Conservation (phyloP, 1,140 invertebrate species). For the Tetranychus urticae region DNA sequence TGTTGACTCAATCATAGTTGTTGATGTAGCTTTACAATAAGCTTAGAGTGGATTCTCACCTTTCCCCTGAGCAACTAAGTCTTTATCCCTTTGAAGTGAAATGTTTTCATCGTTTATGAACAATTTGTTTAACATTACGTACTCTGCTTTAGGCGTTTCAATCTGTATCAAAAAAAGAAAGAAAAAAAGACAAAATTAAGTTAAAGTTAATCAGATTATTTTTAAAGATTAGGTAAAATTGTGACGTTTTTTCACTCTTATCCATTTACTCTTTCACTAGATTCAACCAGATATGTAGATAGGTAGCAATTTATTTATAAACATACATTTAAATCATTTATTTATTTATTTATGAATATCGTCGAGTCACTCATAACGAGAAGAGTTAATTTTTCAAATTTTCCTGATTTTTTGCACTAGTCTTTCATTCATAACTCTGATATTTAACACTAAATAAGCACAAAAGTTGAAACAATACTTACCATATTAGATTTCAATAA, state of each 20-base stretch:
- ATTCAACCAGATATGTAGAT: background rate
- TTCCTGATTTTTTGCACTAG: too few species aligned
- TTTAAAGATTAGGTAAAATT: background rate
- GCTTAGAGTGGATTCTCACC: constrained; percentile 9
- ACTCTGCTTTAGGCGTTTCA: constrained; percentile 37
- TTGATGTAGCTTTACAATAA: background rate
- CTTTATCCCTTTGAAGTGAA: constrained; percentile 28
- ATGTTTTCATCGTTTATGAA: constrained; percentile 39
- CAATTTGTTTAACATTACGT: constrained; percentile 43
- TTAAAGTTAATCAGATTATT: too few species aligned
- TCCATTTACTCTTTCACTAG: background rate
- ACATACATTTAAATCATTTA: background rate
- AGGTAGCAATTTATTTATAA: background rate
- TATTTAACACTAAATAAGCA: background rate
- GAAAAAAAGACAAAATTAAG: background rate
- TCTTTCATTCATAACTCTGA: background rate
- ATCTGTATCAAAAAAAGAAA: constrained; percentile 23
- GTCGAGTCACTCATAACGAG: too few species aligned
- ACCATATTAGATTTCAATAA: constrained; percentile 64
- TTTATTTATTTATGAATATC: too few species aligned
- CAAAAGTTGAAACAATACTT: constrained; percentile 16
- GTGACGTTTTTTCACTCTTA: background rate
- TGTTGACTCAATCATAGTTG: too few species aligned
- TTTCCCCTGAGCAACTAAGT: constrained; percentile 17
- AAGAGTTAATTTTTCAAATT: too few species aligned